phyloP scores from a whole-genome alignment of 35 echinoderm and acorn worm species.

The Apostichopus japonicus region DNA sequence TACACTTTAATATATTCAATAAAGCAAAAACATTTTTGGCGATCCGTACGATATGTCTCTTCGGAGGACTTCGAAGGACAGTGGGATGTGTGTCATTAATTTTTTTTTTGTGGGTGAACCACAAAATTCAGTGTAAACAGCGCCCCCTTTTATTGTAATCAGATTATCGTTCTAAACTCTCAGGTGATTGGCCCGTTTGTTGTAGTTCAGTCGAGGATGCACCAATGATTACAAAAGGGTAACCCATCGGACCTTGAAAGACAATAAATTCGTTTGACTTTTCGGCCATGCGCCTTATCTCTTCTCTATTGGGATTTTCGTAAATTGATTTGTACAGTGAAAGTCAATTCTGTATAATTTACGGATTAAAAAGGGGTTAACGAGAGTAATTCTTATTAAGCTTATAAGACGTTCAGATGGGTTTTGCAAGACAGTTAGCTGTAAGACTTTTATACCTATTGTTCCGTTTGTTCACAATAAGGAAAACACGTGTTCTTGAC shows the following conservation, averaged over 20 bases:
- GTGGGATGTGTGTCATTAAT: too few relatives aligned
- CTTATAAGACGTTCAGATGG: conserved; percentile 1
- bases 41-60: too few relatives aligned
- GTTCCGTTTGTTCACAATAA: background rate
- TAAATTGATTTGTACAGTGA: conserved; percentile 15
- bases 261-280: conserved; percentile 20
- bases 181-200: background rate
- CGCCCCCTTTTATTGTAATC: background rate
- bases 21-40: too few relatives aligned
- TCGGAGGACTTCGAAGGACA: too few relatives aligned
- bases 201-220: background rate
- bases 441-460: background rate
- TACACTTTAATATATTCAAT: too few relatives aligned
- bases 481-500: background rate
- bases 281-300: background rate
- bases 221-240: background rate
- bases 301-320: conserved; percentile 23
- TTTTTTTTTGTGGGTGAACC: too few relatives aligned
- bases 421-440: conserved; percentile 25
- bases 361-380: background rate
- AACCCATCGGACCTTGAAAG: conserved; percentile 5
- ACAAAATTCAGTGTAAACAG: background rate
- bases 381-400: background rate
- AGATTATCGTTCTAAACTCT: background rate
- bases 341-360: conserved; percentile 43